Base-by-base conservation (phyloP, 2,797 vertebrate species). In the Nannoperca australis region DNA sequence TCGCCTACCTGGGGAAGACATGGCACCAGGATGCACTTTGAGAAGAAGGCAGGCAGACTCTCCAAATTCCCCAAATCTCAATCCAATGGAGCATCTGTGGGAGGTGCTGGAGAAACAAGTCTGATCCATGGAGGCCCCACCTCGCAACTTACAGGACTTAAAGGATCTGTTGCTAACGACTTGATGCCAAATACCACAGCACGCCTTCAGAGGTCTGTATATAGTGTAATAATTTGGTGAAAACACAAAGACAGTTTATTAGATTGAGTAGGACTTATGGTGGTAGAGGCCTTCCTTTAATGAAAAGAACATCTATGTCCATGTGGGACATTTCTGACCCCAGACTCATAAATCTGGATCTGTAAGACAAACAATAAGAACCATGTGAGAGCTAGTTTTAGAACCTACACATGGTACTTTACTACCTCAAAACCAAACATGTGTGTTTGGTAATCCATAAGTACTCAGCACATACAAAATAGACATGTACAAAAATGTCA, bases 301-400 rank as follows among this genome's bases (percentile, higher is more conserved):
- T 10, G 22, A 32, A 72, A 54, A 60, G 1, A 40, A 61, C 56
- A 17, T 47, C 18, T 15, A 27, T 34, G 5, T 63, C 20, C 56
- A 38, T 24, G 14, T 44, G n/a, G 30, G 32, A 54, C 20, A 54
- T 45, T 53, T 47, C 64, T 72, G 70, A 82, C 63, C 51, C 15
- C 50, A 44, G 1, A 72, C n/a, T 36, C 50, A 78, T 89, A 64
- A 88, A 88, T 87, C 79, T 81, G 13, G 58, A 79, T 56, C 24
- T 77, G 36, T 38, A 20, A 45, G 70, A 76, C 50, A 73, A 74
- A 75, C 22, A 61, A 73, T 27, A 76, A 4, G 32, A 76, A 73
- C 64, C 42, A 9, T 18, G 36, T 70, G 38, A 70, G 82, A 62
- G 63, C 54, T 75, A 9, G 49, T 73, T 88, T 86, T 70, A 88